Conservation (phyloP, 2,113 vertebrate genomes). For the Cephalophus harveyi region DNA sequence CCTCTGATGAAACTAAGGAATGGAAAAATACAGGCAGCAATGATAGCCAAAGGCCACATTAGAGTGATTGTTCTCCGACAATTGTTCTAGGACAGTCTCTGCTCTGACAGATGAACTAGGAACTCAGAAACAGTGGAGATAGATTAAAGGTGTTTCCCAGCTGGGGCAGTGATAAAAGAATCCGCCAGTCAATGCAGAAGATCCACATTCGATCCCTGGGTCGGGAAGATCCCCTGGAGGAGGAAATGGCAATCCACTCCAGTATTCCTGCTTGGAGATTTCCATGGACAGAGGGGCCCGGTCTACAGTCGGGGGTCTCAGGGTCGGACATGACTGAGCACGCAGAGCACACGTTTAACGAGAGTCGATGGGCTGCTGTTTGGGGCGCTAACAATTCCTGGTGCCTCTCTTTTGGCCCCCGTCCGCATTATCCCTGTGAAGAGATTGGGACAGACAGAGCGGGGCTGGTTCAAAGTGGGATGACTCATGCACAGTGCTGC, state of each 20-base stretch:
- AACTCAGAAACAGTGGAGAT: background rate
- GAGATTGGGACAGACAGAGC: rapidly evolving
- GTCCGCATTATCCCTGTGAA: background rate
- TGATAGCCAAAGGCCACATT: background rate
- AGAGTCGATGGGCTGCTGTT: background rate
- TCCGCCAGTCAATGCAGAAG: background rate
- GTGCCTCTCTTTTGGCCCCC: background rate
- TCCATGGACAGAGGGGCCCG: background rate
- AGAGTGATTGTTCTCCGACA: background rate
- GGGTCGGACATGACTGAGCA: background rate
- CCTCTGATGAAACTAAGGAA: background rate
- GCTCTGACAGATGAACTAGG: background rate
- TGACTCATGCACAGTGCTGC: rapidly evolving
- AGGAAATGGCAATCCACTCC: background rate
- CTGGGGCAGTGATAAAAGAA: background rate
- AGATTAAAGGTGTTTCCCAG: background rate
- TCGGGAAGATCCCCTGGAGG: background rate
- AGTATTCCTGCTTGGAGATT: background rate
- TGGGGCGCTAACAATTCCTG: background rate
- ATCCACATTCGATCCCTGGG: background rate
- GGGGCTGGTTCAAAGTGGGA: rapidly evolving
- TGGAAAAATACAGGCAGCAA: background rate
- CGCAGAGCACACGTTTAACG: background rate
- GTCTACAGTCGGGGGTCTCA: background rate
- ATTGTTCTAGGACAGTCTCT: background rate